These are phyloP conservation scores for Ciconia nigra DNA, from an alignment of 2,797 vertebrate genomes.

Conservation along the genomic window DNA sequence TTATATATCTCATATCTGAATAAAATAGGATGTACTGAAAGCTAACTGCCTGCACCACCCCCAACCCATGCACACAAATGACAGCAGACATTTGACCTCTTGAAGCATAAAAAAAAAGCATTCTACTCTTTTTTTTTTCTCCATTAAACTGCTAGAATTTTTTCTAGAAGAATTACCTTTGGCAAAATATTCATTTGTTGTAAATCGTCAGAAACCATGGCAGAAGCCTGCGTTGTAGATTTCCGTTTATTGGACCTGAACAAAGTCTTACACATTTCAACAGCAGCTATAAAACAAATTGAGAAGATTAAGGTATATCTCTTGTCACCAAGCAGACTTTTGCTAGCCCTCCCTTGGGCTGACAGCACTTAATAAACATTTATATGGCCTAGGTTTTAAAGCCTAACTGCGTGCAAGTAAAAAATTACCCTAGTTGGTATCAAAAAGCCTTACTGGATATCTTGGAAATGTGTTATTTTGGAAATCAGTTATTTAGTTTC, in stretches of 20 bases:
- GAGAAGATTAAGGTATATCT: constrained; percentile 24
- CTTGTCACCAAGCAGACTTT: background rate
- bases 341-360: background rate
- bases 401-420: background rate
- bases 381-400: background rate
- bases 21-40: background rate
- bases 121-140: background rate
- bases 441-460: background rate
- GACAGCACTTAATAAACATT: constrained; percentile 45
- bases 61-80: background rate
- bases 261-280: background rate
- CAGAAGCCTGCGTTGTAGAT: background rate
- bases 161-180: background rate
- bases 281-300: constrained; percentile 11
- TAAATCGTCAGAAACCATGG: background rate
- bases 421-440: constrained; percentile 32
- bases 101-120: background rate
- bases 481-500: constrained; percentile 36
- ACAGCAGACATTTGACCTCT: background rate
- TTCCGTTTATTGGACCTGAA: background rate
- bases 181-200: background rate
- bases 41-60: background rate
- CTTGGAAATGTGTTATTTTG: background rate
- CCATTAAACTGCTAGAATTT: background rate
- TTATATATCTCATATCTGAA: background rate